These are phyloP conservation scores for Platynereis dumerilii DNA, from an alignment of 2,888 invertebrate species.

Conservation along the genomic window DNA sequence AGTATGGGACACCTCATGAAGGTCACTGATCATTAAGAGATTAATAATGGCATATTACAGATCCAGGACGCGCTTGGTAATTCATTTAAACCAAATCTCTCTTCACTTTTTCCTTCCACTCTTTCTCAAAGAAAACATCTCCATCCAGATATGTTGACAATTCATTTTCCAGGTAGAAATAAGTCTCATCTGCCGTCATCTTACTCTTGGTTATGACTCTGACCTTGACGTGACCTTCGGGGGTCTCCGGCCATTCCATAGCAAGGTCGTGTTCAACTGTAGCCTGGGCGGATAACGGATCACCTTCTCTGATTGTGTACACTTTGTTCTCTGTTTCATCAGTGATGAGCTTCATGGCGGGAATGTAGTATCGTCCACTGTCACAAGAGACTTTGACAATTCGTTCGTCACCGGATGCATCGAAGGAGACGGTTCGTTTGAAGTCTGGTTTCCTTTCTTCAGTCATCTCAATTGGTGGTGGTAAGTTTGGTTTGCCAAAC, in stretches of 20 bases:
- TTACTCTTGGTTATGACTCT: background rate
- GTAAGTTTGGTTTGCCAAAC: background rate
- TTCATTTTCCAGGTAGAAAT: slow-evolving; percentile 11
- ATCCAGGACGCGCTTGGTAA: too few species aligned
- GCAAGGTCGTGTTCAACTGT: background rate
- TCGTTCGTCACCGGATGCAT: background rate
- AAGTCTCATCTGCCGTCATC: slow-evolving; percentile 2
- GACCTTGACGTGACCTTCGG: slow-evolving; percentile 7
- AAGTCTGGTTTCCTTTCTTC: background rate
- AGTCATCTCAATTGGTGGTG: background rate
- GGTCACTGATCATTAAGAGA: too few species aligned
- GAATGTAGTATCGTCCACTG: slow-evolving; percentile 5
- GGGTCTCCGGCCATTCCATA: slow-evolving; percentile 13
- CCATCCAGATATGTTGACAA: slow-evolving; percentile 8
- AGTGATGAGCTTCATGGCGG: background rate
- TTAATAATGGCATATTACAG: too few species aligned
- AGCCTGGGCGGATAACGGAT: slow-evolving; percentile 10
- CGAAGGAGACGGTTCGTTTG: background rate
- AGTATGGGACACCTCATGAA: too few species aligned
- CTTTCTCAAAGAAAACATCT: slow-evolving; percentile 9
- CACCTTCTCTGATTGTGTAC: slow-evolving; percentile 3
- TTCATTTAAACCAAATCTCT: slow-evolving; percentile 3
- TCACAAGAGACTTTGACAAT: slow-evolving; percentile 3
- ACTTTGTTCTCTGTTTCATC: background rate
- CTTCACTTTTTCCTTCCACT: slow-evolving; percentile 9